These are phyloP conservation scores for Micrastur ruficollis DNA, from an alignment of 2,797 vertebrate species.

Conservation along the genomic window DNA sequence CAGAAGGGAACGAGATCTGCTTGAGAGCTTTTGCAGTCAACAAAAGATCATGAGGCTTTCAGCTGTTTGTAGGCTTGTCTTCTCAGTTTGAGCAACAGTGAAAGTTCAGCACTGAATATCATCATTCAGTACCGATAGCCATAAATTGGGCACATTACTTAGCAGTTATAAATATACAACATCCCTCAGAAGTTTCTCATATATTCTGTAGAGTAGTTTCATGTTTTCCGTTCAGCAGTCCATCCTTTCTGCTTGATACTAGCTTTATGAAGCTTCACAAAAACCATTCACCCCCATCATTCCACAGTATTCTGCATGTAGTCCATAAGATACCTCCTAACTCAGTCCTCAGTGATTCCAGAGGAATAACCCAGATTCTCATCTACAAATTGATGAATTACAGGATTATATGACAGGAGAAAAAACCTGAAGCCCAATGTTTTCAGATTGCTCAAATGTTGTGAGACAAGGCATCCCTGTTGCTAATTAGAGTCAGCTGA, in stretches of 20 bases:
- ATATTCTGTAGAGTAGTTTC: background rate
- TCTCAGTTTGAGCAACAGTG: background rate
- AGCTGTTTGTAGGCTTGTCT: background rate
- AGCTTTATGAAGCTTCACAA: rapidly evolving
- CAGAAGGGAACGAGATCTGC: background rate
- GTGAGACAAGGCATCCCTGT: background rate
- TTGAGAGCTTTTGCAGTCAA: background rate
- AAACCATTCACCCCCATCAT: background rate
- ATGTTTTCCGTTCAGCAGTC: background rate
- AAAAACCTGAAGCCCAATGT: background rate
- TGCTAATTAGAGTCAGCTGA: background rate
- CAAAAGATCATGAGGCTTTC: background rate
- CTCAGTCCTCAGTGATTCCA: background rate
- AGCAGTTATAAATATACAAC: background rate
- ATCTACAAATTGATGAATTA: background rate
- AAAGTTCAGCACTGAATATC: background rate
- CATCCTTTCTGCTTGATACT: background rate
- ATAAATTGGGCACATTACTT: background rate
- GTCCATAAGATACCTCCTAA: background rate
- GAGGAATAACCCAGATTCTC: background rate
- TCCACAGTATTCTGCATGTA: background rate
- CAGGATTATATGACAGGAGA: background rate
- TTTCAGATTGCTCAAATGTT: background rate
- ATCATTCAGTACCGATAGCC: background rate
- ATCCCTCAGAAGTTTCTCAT: background rate